These are phyloP conservation scores for Lanistes nyassanus DNA, from an alignment of 1,140 invertebrate genomes.

Conservation along the genomic window DNA sequence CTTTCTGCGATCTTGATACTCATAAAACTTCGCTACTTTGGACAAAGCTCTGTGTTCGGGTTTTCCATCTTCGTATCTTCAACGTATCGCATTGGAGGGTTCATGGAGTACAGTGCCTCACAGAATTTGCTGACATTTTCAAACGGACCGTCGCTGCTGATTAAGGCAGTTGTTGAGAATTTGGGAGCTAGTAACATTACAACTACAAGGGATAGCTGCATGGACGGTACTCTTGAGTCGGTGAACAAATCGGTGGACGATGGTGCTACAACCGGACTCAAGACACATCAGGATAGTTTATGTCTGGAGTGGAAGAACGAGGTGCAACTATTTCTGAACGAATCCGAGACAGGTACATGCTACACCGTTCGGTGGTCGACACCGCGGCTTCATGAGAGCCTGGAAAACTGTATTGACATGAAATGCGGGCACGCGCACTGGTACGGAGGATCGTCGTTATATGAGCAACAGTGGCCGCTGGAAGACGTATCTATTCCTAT, in stretches of 20 bases:
- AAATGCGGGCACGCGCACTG: conserved; percentile 43
- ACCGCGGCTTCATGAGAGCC: conserved; percentile 33
- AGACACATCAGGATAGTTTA: neutral
- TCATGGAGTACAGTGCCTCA: neutral
- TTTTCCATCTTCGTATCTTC: neutral
- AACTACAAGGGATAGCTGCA: neutral
- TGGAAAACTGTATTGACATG: conserved; percentile 49
- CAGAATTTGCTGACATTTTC: conserved; percentile 2
- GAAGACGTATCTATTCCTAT: conserved; percentile 48
- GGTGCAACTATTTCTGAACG: conserved; percentile 24
- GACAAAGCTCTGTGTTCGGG: neutral
- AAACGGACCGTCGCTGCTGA: neutral
- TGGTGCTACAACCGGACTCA: neutral
- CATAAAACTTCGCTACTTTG: neutral
- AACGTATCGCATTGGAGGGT: neutral
- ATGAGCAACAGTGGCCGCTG: conserved; percentile 67
- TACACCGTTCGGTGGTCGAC: conserved; percentile 47
- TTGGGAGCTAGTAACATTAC: neutral
- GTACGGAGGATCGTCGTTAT: conserved; percentile 65
- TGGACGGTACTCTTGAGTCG: neutral
- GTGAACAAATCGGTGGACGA: no score
- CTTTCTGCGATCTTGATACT: neutral
- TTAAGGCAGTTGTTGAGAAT: neutral
- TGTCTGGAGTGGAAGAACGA: conserved; percentile 22
- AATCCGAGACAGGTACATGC: conserved; percentile 32